Evolutionary conservation across 2,113 vertebrate species (phyloP), one percentile per base, ranked within the genome.

Genomic region (human (Homo sapiens)): DNA sequence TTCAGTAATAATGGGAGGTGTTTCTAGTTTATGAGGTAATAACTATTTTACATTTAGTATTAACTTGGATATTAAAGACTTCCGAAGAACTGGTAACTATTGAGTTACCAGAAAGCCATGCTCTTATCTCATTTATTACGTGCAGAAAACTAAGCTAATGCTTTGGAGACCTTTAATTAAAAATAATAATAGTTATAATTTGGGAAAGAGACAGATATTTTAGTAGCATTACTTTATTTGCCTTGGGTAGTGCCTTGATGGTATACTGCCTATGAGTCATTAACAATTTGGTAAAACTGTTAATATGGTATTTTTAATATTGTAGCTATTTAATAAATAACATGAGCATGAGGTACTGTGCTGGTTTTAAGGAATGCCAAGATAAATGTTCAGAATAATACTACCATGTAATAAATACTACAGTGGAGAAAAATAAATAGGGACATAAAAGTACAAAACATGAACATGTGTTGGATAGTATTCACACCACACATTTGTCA

Each of bases 1-100:
- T 94, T 96, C 97, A 70, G 96, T 81, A 70, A 93, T 43, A 97
- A 2, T 76, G 48, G 16, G 48, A 90, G 93, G 3, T 27, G 8
- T 18, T 84, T 96, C 40, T 70, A 48, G 25, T 87, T 89, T 93
- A 85, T 94, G 76, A 86, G 66, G 10, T 55, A 94, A 93, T 85
- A 70, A 81, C 30, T 43, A 43, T 45, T 45, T 35, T 64, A 81
- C 72, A 23, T 92, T 12, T 76, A 66, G 40, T 72, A 82, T 76
- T 82, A 75, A 88, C 35, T n/a, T 82, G 78, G 13, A 40, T 87
- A 89, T 66, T 64, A 75, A 81, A 93, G 52, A 50, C 4, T 9
- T 70, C 32, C n/a, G 8, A 76, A 5, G 12, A 61, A 8, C 16
- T 73, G 14, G 13, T 82, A 72, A 50, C 12, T 50, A 64, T 23